Base-by-base conservation (phyloP, 1,140 invertebrate genomes). In the Copidosoma floridanum region DNA sequence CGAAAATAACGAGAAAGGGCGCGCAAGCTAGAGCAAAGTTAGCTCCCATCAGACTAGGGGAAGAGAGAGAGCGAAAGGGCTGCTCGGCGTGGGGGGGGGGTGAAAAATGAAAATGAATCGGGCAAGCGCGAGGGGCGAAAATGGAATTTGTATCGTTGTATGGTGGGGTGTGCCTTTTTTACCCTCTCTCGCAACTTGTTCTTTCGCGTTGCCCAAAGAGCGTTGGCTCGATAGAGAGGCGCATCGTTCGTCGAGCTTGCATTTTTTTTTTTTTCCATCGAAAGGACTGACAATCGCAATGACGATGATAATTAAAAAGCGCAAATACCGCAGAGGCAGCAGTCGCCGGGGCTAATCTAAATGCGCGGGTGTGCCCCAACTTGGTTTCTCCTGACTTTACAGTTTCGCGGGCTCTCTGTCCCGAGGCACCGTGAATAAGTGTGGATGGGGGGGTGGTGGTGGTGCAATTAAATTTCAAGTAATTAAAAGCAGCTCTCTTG, bases 291-390 rank as follows among this genome's bases (percentile, higher is more conserved):
- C n/a, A n/a, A n/a, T n/a, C n/a, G n/a, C n/a, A n/a, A n/a, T n/a
- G n/a, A n/a, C n/a, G n/a, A 16, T 44, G 46, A 6, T 29, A 16
- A 23, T 20, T 23, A 2, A 51, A 11, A 21, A 51, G 18, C 23
- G 18, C 24, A 4, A 51, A 40, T 27, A 40, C 3, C n/a, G n/a
- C n/a, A n/a, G n/a, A n/a, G n/a, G n/a, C n/a, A n/a, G n/a, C n/a
- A n/a, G n/a, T n/a, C n/a, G n/a, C n/a, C n/a, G n/a, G n/a, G n/a
- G 62, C 64, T 64, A 67, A 60, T 60, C 40, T 37, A 18, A 60
- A 50, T 37, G 16, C 16, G 21, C 24, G 24, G n/a, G n/a, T n/a
- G n/a, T n/a, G n/a, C n/a, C n/a, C n/a, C 10, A 46, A 60, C 41
- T 53, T 60, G 48, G 38, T 54, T 47, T 47, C 35, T 54, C 40